Conservation (phyloP, 2,797 vertebrate genomes). For the Luscinia megarhynchos region DNA sequence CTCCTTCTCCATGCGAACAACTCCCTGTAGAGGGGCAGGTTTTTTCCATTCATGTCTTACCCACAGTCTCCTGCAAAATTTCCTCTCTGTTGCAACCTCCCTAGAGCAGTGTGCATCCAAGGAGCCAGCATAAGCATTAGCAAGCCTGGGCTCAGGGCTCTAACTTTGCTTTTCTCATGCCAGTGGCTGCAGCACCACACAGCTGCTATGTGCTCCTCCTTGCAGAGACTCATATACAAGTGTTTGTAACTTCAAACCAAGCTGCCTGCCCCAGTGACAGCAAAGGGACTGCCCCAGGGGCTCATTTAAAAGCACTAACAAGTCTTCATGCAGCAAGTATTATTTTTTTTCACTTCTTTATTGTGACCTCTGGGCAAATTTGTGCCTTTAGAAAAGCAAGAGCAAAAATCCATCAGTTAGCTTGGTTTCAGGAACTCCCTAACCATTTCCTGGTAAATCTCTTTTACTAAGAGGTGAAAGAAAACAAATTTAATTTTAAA, state of each 20-base stretch:
- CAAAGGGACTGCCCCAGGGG: not conserved
- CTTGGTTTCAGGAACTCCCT: not conserved
- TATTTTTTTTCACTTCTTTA: not conserved
- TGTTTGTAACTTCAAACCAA: not conserved
- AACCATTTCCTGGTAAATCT: not conserved
- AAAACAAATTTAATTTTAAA: not conserved
- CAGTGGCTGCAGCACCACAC: not conserved
- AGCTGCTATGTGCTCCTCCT: not conserved
- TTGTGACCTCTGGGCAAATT: not conserved
- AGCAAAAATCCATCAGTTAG: not conserved
- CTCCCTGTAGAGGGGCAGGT: not conserved
- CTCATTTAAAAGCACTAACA: not conserved
- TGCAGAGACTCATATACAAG: accelerated
- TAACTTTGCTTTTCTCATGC: not conserved
- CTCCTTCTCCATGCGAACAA: not conserved
- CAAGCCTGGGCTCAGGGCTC: not conserved
- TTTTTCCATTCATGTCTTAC: not conserved
- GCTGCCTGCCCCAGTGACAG: not conserved
- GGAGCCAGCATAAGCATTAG: accelerated
- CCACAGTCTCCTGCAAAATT: not conserved
- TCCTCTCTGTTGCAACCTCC: not conserved
- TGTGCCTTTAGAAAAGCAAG: not conserved
- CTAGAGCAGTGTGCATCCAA: not conserved
- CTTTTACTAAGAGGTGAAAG: not conserved
- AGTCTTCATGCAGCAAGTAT: not conserved